phyloP scores from a whole-genome alignment of 2,113 vertebrate genomes.

The crab-eating macaque (Macaca fascicularis) region DNA sequence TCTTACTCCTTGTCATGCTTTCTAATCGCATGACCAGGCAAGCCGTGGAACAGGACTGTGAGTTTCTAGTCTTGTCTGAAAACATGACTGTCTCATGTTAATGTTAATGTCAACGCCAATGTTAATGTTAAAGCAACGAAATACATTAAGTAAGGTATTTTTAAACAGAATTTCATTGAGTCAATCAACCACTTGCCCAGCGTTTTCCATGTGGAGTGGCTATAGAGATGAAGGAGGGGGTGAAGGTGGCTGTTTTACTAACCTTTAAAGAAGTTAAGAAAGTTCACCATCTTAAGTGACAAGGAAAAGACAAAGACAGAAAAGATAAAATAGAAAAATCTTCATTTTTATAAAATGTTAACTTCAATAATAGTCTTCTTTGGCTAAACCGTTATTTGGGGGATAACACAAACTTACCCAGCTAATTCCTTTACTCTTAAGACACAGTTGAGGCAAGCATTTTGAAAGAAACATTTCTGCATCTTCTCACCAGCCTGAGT shows the following conservation, averaged over 20 bases:
- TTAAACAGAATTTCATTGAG: not conserved
- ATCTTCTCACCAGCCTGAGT: not conserved
- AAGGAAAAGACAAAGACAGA: not conserved
- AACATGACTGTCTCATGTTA: not conserved
- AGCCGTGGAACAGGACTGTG: not conserved
- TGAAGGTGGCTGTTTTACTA: not conserved
- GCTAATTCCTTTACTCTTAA: not conserved
- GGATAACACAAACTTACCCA: not conserved
- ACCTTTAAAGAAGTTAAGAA: not conserved
- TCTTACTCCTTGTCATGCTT: not conserved
- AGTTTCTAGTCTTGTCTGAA: not conserved
- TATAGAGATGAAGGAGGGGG: not conserved
- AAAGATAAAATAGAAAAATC: not conserved
- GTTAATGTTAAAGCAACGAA: not conserved
- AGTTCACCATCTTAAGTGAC: not conserved
- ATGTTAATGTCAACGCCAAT: not conserved
- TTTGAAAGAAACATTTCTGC: not conserved
- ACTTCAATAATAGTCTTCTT: not conserved
- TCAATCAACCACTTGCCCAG: not conserved
- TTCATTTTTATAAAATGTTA: not conserved
- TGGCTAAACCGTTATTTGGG: not conserved
- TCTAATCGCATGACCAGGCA: not conserved
- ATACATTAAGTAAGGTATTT: not conserved
- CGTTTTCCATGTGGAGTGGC: not conserved
- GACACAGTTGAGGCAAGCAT: not conserved